These are phyloP conservation scores for Drosophila merina DNA, from an alignment of 2,888 invertebrate genomes.

Conservation along the genomic window DNA sequence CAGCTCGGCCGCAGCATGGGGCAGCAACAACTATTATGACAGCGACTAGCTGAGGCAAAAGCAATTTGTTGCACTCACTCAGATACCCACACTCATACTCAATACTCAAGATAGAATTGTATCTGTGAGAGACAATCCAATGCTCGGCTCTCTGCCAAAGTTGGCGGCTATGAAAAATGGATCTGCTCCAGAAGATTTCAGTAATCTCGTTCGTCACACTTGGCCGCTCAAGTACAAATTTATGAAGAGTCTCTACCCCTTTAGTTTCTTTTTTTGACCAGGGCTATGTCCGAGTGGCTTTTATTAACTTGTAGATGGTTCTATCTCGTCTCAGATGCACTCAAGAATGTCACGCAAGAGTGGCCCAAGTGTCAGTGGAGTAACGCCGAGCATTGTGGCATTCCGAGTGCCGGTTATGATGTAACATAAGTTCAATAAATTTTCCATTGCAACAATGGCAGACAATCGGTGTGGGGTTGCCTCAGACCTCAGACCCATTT, in stretches of 20 bases:
- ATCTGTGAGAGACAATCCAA: constrained; percentile 47
- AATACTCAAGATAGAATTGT: constrained; percentile 38
- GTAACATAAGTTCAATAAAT: constrained; percentile 64
- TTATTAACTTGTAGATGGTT: constrained; percentile 69
- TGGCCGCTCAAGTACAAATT: constrained; percentile 83
- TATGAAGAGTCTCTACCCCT: constrained; percentile 67
- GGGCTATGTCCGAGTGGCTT: constrained; percentile 46
- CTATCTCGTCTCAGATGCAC: constrained; percentile 39
- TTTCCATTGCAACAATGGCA: constrained; percentile 37
- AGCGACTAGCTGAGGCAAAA: constrained; percentile 67
- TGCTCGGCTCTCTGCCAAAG: constrained; percentile 46
- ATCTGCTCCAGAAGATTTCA: constrained; percentile 84
- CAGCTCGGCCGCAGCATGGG: constrained; percentile 27
- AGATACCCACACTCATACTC: constrained; percentile 28
- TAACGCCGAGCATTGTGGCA: constrained; percentile 17
- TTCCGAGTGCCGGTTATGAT: constrained; percentile 51
- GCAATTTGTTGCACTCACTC: constrained; percentile 68
- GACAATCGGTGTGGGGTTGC: constrained; percentile 47
- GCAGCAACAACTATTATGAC: constrained; percentile 69
- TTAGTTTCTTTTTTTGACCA: constrained; percentile 26
- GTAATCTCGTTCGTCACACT: constrained; percentile 83
- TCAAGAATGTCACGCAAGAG: constrained; percentile 76
- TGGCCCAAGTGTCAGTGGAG: constrained; percentile 67
- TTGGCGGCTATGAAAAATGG: constrained; percentile 82
- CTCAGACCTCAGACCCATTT: constrained; percentile 31